Percentiles rank a stretch among this genome's conserved stretches.
Conservation (phyloP, 2,888 invertebrate species). For the Drosophila buzzatii region DNA sequence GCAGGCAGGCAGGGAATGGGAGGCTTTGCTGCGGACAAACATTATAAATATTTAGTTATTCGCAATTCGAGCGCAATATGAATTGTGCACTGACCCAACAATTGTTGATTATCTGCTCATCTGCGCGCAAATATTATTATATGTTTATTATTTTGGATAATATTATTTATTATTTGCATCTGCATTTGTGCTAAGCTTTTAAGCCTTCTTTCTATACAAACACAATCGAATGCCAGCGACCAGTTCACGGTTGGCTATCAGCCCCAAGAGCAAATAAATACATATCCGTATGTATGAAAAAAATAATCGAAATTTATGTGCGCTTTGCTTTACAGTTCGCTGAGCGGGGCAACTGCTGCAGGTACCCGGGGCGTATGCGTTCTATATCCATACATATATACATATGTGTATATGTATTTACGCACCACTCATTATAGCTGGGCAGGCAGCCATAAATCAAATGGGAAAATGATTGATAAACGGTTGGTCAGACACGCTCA, state of each 20-base stretch:
- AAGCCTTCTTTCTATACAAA: constrained; percentile 39
- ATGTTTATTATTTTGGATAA: constrained; percentile 55
- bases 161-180: constrained; percentile 58
- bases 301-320: constrained; percentile 66
- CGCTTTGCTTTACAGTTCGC: constrained; percentile 34
- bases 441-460: constrained; percentile 66
- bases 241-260: constrained; percentile 8
- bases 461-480: constrained; percentile 74
- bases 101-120: constrained; percentile 41
- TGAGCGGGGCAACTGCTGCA: constrained; percentile 28
- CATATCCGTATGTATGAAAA: constrained; percentile 8
- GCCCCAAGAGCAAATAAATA: constrained; percentile 36
- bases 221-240: constrained; percentile 3
- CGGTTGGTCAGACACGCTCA: constrained; percentile 41
- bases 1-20: not conserved
- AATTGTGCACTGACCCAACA: constrained; percentile 66
- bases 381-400: constrained; percentile 14
- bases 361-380: constrained; percentile 44
- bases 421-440: constrained; percentile 49
- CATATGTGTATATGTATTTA: constrained; percentile 38
- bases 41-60: constrained; percentile 55
- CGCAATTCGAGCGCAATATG: constrained; percentile 35
- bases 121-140: constrained; percentile 52
- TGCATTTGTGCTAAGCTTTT: constrained; percentile 63
- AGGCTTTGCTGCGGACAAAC: constrained; percentile 4